Percentiles rank a stretch among this genome's conserved stretches.
These are phyloP conservation scores for Anguilla obscura DNA, from an alignment of 2,797 vertebrate genomes.

Conservation along the genomic window DNA sequence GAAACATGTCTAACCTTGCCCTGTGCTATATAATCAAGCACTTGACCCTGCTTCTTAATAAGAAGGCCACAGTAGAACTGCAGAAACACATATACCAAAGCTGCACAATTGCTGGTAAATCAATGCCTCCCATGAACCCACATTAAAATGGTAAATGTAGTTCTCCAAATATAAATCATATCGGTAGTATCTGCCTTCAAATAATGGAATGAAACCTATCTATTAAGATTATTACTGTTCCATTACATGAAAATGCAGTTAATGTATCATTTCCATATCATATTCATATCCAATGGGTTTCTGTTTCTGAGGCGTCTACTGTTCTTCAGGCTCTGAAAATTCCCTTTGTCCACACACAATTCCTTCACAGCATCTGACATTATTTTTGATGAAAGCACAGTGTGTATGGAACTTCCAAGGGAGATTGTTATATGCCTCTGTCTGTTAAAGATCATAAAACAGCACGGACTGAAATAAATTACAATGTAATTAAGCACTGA, in stretches of 20 bases:
- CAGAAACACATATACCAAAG: background rate
- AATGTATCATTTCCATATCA: background rate
- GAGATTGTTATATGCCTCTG: background rate
- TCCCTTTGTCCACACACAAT: background rate
- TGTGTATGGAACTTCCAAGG: background rate
- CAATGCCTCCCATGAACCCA: background rate
- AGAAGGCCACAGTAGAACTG: background rate
- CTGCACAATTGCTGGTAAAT: background rate
- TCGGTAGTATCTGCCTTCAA: background rate
- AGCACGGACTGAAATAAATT: conserved; percentile 7
- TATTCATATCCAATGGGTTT: background rate
- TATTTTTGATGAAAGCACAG: conserved; percentile 2
- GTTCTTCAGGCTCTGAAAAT: background rate
- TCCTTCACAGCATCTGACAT: background rate
- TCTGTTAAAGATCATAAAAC: conserved; percentile 14
- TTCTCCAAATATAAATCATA: background rate
- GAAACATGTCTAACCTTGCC: background rate
- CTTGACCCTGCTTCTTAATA: background rate
- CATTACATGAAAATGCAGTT: background rate
- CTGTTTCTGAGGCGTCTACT: background rate
- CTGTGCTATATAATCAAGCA: background rate
- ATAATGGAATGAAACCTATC: background rate
- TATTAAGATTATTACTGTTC: background rate
- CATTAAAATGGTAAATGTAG: background rate
- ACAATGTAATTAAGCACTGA: background rate